A percentile compares a stretch with the other conserved stretches of the same genome.
Evolutionary conservation across 2,888 invertebrate genomes (phyloP).

Genomic region (Peribatodes rhomboidaria): DNA sequence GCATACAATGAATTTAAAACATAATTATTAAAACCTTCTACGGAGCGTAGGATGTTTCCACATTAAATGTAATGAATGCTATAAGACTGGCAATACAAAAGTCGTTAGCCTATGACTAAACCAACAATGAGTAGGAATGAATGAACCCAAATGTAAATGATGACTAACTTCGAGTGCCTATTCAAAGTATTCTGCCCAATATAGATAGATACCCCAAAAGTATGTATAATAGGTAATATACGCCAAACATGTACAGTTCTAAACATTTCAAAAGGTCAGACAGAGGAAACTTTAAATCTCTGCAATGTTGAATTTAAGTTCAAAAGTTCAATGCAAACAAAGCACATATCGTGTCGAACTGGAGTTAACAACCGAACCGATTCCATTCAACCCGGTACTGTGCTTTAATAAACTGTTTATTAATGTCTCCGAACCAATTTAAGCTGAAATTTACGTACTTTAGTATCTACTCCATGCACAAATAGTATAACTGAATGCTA

Average conservation of each 20-base stretch:
- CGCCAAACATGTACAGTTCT: not conserved
- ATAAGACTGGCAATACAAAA: not conserved
- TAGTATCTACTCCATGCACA: not conserved
- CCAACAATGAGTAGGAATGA: conserved; percentile 22
- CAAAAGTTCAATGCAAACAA: conserved; percentile 24
- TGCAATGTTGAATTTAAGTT: not conserved
- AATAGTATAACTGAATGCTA: conserved; percentile 12
- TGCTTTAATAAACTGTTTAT: conserved; percentile 38
- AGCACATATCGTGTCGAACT: conserved; percentile 25
- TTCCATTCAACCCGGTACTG: conserved; percentile 40
- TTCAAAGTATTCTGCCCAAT: not conserved
- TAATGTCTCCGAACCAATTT: conserved; percentile 30
- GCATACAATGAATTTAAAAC: not conserved
- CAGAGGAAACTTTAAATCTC: not conserved
- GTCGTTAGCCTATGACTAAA: conserved; percentile 24
- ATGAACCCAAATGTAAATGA: conserved; percentile 8
- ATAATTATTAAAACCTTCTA: not conserved
- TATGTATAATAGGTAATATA: not conserved
- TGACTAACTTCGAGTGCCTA: not conserved
- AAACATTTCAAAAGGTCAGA: not conserved
- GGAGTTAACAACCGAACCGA: conserved; percentile 21
- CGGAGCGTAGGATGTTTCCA: conserved; percentile 1
- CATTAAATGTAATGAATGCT: conserved; percentile 16
- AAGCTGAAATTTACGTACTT: conserved; percentile 19
- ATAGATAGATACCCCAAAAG: not conserved